Evolutionary conservation across 2,888 invertebrate species (phyloP), one percentile per base, ranked within the genome.

Genomic region (Ophioninae sp.): DNA sequence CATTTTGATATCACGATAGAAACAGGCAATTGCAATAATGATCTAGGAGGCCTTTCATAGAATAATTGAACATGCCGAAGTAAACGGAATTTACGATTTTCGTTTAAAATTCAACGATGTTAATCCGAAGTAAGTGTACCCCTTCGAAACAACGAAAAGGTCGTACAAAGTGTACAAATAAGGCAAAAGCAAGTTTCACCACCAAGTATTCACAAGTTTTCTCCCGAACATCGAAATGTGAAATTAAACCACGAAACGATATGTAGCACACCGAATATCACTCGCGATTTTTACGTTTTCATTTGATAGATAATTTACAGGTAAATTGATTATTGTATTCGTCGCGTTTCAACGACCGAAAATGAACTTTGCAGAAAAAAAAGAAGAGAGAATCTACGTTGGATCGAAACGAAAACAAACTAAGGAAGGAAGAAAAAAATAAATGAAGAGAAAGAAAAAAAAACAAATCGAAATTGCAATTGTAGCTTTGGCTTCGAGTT

Each of bases 401-500:
- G 30, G 50, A 17, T 17, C 2, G 50, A 50, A 62, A 30, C 30
- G 30, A 30, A 10, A 30, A 37, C 13, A 61, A 61, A 73, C 7
- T 2, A 30, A 13, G 62, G 3, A 30, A 50, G 50, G 13, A 50
- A 17, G 50, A 50, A 62, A 30, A 62, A 10, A 30, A 37, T 17
- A 61, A 61, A 73, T 0, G 10, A 30, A 13, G 62, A 10, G 6
- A 30, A 62, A 23, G 6, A 64, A 56, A n/a, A 61, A 72, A 30
- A 50, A 20, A 74, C 30, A 20, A 41, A 67, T 10, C 20, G 41
- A 44, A 67, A 21, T 41, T 67, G 67, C 50, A 62, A 73, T 21
- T 6, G 56, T 30, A 56, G 37, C 64, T 74, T 64, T 64, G 64
- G 64, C 30, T 64, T 62, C 50, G 50, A 73, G 41, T 73, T 64